Base-by-base conservation (phyloP, 2,797 vertebrate genomes). In the Pseudomugil gertrudae region DNA sequence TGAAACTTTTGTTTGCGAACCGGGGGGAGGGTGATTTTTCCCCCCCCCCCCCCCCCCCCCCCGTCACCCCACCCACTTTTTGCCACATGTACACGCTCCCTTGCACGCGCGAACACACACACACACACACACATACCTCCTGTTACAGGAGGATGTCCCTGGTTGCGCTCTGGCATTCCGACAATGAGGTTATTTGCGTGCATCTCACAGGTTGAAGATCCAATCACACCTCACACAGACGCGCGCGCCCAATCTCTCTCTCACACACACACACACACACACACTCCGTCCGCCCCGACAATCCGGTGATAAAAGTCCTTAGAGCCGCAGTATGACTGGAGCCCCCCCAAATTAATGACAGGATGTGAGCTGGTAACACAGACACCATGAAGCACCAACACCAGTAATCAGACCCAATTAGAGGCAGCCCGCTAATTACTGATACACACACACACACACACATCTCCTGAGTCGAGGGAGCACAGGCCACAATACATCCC, bases 351-450 rank as follows among this genome's bases (percentile, higher is more conserved):
- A 85, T 89, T 74, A 83, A 65, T 79, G 61, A 21, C 82, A 80
- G 86, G 85, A 88, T 87, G 89, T 80, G 84, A 87, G 75, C 71
- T 52, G 73, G 66, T 71, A 78, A 72, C 72, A 80, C 81, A 84
- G 70, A 86, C 87, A 66, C 82, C 79, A 81, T 86, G 85, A 52
- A 84, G 71, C 79, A 83, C 78, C 64, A 84, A 84, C 62, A 78
- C 71, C 80, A 62, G 70, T 67, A 76, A 88, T 89, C 78, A 88
- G 80, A 69, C 80, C 53, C 88, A 89, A 91, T 92, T 92, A 92
- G 85, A 89, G 87, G 84, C 83, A 60, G 89, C 72, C 73, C 85
- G 70, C 88, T 92, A 91, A 92, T 92, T 92, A 90, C 72, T 30
- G 48, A 56, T n/a, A 43, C 45, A 63, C 57, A 21, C 66, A 24